Evolutionary conservation across 2,113 vertebrate genomes (phyloP), one percentile per base, ranked within the genome.

Genomic region (Equus quagga): DNA sequence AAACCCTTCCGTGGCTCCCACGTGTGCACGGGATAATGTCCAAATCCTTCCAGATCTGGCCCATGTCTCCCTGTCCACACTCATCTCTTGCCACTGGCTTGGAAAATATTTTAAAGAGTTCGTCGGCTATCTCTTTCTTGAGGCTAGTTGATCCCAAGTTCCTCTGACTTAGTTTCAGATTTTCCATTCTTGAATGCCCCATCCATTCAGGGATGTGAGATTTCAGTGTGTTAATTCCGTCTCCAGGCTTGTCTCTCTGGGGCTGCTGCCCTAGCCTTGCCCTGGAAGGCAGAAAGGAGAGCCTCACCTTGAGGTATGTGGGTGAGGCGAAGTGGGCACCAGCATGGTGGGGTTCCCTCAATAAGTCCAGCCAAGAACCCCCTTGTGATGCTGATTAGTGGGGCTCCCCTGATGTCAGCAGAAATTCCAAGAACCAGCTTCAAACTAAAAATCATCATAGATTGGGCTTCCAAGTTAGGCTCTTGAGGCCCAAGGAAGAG

Each of bases 361-460:
- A 36, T 23, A 36, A 23, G 58, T 33, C 41, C 62, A 24, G 62
- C 60, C 6, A 23, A 10, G 33, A 44, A 44, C 1, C 12, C 18
- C 44, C 21, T 0, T 3, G 15, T 6, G 46, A n/a, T 28, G 36
- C 44, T 6, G 2, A 14, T 36, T 3, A 23, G 21, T 0, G 8
- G 8, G 49, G 17, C 33, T 58, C 36, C 28, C 2, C 11, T 15
- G 80, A 26, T 6, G 4, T 14, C 26, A 2, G 17, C 73, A n/a
- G 65, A 62, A 80, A 75, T 78, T 15, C 41, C 41, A 84, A 54
- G 79, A 69, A 8, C 17, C 62, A 41, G 49, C 65, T 76, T 8
- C 2, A 49, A 18, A 14, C 49, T 28, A 6, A 60, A 36, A 7
- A 26, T 36, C 36, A 17, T 33, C 21, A 1, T 6, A 51, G 44